Evolutionary conservation across 2,797 vertebrate species (phyloP).

Genomic region (Alouatta caraya): DNA sequence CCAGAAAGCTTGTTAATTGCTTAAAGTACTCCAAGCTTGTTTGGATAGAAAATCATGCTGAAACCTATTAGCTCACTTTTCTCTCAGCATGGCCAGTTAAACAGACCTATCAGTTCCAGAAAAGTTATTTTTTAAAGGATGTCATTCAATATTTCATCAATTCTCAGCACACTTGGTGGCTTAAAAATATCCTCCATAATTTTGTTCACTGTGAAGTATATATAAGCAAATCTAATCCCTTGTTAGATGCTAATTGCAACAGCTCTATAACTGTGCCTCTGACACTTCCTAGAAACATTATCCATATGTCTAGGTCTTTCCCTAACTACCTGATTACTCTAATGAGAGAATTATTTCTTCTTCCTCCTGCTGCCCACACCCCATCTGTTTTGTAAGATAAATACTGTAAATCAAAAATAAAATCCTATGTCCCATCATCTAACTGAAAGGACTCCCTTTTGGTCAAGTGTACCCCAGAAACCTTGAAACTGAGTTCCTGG

Average conservation of each 20-base stretch:
- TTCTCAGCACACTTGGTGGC: constrained; percentile 10
- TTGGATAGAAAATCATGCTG: constrained; percentile 60
- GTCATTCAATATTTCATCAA: constrained; percentile 64
- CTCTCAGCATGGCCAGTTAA: background rate
- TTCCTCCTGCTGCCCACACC: constrained; percentile 35
- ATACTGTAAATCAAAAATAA: background rate
- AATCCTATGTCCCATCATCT: background rate
- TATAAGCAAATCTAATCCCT: constrained; percentile 65
- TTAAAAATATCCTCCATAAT: constrained; percentile 59
- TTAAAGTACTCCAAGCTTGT: constrained; percentile 69
- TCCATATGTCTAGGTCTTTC: constrained; percentile 72
- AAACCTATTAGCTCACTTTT: constrained; percentile 60
- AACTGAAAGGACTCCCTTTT: background rate
- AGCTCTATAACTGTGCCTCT: constrained; percentile 43
- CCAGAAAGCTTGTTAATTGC: constrained; percentile 78
- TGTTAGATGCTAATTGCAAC: constrained; percentile 66
- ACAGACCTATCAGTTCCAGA: constrained; percentile 14
- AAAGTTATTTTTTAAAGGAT: constrained; percentile 55
- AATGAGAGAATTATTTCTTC: constrained; percentile 65
- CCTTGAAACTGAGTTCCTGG: background rate
- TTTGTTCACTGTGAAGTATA: constrained; percentile 20
- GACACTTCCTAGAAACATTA: constrained; percentile 66
- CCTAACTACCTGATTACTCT: constrained; percentile 56
- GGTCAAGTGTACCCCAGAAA: background rate
- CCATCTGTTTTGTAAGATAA: background rate